Evolutionary conservation across 2,797 vertebrate genomes (phyloP), one percentile per base, ranked within the genome.

Genomic region (Macrochelys suwanniensis): DNA sequence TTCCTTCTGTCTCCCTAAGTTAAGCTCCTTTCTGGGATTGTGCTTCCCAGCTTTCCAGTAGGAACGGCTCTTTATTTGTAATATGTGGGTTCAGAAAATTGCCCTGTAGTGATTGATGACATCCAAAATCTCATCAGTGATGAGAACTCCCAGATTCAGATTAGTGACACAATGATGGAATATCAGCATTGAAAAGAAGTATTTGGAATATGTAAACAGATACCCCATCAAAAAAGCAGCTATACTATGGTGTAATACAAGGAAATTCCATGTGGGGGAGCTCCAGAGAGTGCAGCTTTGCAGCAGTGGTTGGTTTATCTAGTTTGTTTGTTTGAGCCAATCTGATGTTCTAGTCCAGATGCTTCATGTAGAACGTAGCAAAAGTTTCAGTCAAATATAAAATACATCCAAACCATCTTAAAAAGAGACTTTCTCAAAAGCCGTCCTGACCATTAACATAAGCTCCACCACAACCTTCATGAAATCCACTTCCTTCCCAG

Each of bases 1-100:
- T 90, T 80, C 47, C 82, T 45, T 94, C 95, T 93, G n/a, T 71
- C 5, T 42, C 21, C 19, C n/a, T 42, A 37, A 56, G 23, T 9
- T 26, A 12, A 5, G 13, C 37, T 31, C 25, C 83, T 92, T 91
- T 50, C 82, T 95, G 51, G 59, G 65, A 77, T 87, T 93, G 16
- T 0, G 1, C 59, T 87, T 90, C 94, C 74, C 51, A 80, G 37
- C 45, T 95, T 80, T 85, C 28, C 59, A 89, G 0, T 61, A 37
- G 28, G 11, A 87, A 93, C 23, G 82, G 31, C 1, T 9, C n/a
- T 33, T 86, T 81, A 81, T 91, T 80, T 47, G 31, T 80, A 87
- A 51, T 6, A 49, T 54, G 76, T 82, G 83, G n/a, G 57, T 83
- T 90, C 37, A 93, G 77, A 89, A 95, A 88, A 80, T 87, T 91